phyloP scores from a whole-genome alignment of 2,113 vertebrate genomes.

The Oncorhynchus keta region DNA sequence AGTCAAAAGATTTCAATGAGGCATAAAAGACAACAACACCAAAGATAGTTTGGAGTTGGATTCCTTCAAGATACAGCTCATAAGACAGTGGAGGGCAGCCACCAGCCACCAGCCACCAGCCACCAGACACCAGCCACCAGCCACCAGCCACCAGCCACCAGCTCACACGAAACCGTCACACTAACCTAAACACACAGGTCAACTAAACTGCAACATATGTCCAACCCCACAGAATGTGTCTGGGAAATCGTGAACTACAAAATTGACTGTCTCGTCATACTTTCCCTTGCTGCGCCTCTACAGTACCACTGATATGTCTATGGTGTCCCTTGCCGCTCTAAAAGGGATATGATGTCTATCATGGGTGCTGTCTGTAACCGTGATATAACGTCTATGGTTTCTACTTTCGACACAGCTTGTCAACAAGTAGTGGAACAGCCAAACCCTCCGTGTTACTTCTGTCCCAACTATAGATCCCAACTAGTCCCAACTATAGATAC shows the following conservation, averaged over 20 bases:
- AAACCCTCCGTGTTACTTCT: conserved; percentile 38
- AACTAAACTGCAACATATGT: neutral
- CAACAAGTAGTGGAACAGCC: conserved; percentile 34
- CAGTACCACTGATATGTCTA: too few species aligned
- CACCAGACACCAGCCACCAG: too few species aligned
- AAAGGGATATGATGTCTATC: too few species aligned
- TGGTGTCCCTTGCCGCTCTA: too few species aligned
- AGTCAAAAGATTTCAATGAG: too few species aligned
- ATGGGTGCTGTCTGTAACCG: neutral
- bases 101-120: too few species aligned
- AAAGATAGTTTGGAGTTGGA: too few species aligned
- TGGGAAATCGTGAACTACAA: neutral
- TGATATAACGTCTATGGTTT: neutral
- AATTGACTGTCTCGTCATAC: neutral
- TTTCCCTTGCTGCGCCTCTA: too few species aligned
- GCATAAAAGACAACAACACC: too few species aligned
- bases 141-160: neutral
- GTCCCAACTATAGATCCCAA: conserved; percentile 23
- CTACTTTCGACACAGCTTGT: conserved; percentile 15
- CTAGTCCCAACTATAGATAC: conserved; percentile 44
- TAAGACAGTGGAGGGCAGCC: neutral
- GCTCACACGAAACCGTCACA: neutral
- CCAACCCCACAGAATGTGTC: neutral
- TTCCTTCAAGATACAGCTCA: neutral
- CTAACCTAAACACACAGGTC: conserved; percentile 13